Evolutionary conservation across 2,113 vertebrate species (phyloP), one percentile per base, ranked within the genome.

Genomic region (Ictalurus punctatus): DNA sequence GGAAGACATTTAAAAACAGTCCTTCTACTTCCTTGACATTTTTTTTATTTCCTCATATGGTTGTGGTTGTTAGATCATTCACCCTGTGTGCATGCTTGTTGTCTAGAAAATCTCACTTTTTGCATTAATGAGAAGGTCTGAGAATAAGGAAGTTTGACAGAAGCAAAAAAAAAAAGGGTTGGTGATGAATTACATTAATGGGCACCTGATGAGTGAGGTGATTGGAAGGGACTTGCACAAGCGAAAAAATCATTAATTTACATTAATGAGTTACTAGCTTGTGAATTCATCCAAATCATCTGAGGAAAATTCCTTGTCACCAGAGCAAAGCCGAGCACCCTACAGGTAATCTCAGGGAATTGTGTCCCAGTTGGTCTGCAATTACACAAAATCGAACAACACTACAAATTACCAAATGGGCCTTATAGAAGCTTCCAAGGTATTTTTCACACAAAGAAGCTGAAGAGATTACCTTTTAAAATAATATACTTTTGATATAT

Each of bases 191-290:
- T 80, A 19, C 16, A 40, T 59, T 88, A 85, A 84, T 54, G 56
- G 37, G 76, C 65, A 6, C 83, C 83, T 58, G 76, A 52, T 71
- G 34, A 19, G 71, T 52, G 3, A 73, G 48, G 4, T 61, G 67
- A 90, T 78, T 84, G 6, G 27, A 86, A 37, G 34, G 83, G 67
- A 86, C 48, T 58, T 69, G 67, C 7, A 25, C 52, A 14, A 34
- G 37, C 59, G 61, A 19, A 7, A 65, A 52, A 73, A 23, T 40
- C 86, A 63, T 34, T 34, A 34, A 34, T 34, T 37, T 88, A 69
- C 14, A 86, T 86, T 86, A 90, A 81, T 85, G 76, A 90, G 67
- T 27, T 48, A 27, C 44, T 58, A 27, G 82, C 61, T 79, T 84
- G 58, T 40, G 40, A 76, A 65, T 84, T 34, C 16, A 0, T 30